Evolutionary conservation across 92 coral and sea anemone genomes (phyloP).

Genomic region (Pocillopora grandis): DNA sequence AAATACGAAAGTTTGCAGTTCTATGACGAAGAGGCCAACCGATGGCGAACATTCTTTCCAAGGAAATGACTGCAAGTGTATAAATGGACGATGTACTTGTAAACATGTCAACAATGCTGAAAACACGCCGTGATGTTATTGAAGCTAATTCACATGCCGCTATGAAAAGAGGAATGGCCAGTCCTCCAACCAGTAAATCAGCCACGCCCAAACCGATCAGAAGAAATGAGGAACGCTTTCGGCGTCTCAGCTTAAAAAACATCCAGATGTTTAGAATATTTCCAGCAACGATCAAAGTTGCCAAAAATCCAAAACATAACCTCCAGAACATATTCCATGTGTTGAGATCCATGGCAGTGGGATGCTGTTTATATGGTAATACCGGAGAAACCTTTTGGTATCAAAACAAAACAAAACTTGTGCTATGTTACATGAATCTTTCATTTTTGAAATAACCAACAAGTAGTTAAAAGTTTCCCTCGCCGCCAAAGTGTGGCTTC

Average conservation of each 20-base stretch:
- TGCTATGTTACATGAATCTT: too few relatives aligned
- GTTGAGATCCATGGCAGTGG: conserved; percentile 13
- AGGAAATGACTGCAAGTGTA: conserved; percentile 44
- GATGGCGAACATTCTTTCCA: conserved; percentile 57
- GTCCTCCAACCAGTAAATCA: conserved; percentile 59
- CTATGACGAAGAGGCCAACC: conserved; percentile 60
- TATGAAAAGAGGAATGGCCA: conserved; percentile 45
- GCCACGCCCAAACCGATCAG: conserved; percentile 61
- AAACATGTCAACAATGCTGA: conserved; percentile 41
- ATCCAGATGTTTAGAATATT: conserved; percentile 33
- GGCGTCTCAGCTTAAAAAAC: conserved; percentile 35
- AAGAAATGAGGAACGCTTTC: conserved; percentile 45
- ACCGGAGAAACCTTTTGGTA: too few relatives aligned
- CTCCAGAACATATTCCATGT: conserved; percentile 41
- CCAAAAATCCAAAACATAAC: conserved; percentile 41
- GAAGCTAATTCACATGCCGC: not conserved
- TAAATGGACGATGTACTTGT: conserved; percentile 57
- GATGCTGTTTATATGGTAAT: too few relatives aligned
- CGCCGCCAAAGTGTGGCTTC: too few relatives aligned
- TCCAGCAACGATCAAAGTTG: conserved; percentile 38
- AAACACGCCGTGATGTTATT: not conserved
- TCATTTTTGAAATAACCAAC: too few relatives aligned
- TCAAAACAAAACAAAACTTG: too few relatives aligned
- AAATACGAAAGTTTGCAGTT: conserved; percentile 2
- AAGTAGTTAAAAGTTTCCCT: too few relatives aligned